A percentile compares a stretch with the other conserved stretches of the same genome.
These are phyloP conservation scores for Anoplophora glabripennis DNA, from an alignment of 1,140 invertebrate genomes.

Conservation along the genomic window DNA sequence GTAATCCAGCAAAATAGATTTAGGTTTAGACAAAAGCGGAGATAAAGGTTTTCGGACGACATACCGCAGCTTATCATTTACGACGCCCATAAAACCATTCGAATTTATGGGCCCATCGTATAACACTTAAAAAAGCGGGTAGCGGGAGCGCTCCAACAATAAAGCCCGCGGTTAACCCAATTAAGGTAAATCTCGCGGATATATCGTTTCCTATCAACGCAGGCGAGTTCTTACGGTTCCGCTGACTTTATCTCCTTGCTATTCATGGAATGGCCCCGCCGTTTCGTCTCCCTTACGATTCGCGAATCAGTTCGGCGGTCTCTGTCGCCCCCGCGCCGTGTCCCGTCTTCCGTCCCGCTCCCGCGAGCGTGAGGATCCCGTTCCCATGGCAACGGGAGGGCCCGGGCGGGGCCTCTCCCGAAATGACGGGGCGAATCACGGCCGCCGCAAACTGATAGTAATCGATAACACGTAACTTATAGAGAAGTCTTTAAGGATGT, in stretches of 20 bases:
- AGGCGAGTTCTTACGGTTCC: neutral
- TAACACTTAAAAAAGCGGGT: too few species aligned
- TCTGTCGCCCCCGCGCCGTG: constrained; percentile 6
- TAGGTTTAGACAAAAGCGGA: too few species aligned
- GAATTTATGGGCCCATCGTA: too few species aligned
- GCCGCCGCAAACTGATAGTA: constrained; percentile 20
- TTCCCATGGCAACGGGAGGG: constrained; percentile 13
- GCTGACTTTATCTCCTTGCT: constrained; percentile 10
- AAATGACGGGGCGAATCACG: constrained; percentile 19
- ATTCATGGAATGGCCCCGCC: constrained; percentile 17
- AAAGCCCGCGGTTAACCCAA: neutral
- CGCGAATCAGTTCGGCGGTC: constrained; percentile 10
- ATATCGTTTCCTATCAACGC: neutral
- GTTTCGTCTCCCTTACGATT: constrained; percentile 11
- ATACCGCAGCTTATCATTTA: too few species aligned
- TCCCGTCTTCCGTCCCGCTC: constrained; percentile 6
- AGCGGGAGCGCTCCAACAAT: too few species aligned
- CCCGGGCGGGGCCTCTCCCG: constrained; percentile 16
- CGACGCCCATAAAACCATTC: too few species aligned
- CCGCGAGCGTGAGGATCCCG: constrained; percentile 2
- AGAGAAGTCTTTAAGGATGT: constrained; percentile 15
- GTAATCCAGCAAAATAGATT: too few species aligned
- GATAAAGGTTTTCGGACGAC: too few species aligned
- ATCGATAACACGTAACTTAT: constrained; percentile 18
- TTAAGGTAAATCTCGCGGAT: neutral